Evolutionary conservation across 2,797 vertebrate species (phyloP).

Genomic region (Xenops minutus): DNA sequence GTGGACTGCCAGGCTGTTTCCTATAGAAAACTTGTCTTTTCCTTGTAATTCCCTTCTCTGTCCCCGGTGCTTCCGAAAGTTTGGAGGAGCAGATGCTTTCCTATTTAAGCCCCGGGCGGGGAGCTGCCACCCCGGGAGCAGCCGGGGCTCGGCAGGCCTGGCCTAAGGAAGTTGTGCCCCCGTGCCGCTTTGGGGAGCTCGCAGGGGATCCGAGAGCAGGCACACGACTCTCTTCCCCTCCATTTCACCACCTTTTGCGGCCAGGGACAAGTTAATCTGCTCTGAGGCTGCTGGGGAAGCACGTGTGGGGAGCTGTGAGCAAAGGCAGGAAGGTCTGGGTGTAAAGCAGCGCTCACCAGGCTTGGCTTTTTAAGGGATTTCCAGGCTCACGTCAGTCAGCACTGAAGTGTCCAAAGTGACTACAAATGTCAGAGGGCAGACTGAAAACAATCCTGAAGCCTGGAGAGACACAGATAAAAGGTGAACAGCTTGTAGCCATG

Average conservation of each 20-base stretch:
- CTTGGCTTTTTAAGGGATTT: neutral
- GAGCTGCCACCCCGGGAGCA: constrained; percentile 48
- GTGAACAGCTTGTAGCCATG: neutral
- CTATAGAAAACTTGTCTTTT: constrained; percentile 87
- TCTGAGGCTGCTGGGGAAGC: neutral
- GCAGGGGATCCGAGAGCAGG: constrained; percentile 27
- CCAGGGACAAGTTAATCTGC: constrained; percentile 20
- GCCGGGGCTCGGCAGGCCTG: constrained; percentile 49
- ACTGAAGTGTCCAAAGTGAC: neutral
- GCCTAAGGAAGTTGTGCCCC: constrained; percentile 18
- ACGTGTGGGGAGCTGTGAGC: neutral
- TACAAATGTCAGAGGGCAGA: neutral
- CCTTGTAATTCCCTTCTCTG: constrained; percentile 58
- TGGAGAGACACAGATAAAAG: constrained; percentile 35
- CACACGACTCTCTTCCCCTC: neutral
- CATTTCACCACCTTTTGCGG: neutral
- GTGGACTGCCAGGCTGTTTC: constrained; percentile 87
- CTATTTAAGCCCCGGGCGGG: constrained; percentile 45
- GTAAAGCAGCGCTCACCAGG: neutral
- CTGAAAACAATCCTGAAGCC: constrained; percentile 8
- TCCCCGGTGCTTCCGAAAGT: constrained; percentile 65
- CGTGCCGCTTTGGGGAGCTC: constrained; percentile 8
- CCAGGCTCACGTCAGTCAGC: constrained; percentile 4
- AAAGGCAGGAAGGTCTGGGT: constrained; percentile 4
- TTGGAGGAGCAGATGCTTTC: constrained; percentile 40